phyloP scores from a whole-genome alignment of 2,113 vertebrate species.

The Calidris pygmaea region DNA sequence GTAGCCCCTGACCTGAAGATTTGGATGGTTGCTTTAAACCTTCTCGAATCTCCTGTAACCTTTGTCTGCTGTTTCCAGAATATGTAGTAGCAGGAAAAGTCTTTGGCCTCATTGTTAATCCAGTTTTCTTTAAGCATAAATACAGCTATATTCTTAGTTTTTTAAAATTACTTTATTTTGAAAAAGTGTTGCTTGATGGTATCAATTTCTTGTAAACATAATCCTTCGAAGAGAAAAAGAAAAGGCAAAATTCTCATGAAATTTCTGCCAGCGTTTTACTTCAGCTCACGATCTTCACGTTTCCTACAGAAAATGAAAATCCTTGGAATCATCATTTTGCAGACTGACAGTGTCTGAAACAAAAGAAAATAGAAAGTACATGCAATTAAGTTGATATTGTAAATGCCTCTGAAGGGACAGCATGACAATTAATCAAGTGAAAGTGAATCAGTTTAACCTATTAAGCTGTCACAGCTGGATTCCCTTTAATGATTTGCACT shows the following conservation, averaged over 20 bases:
- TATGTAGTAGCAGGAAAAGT: constrained; percentile 96
- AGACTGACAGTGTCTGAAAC: constrained; percentile 67
- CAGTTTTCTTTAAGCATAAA: constrained; percentile 80
- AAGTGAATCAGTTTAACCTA: constrained; percentile 23
- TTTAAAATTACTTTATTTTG: constrained; percentile 10
- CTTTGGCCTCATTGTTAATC: constrained; percentile 95
- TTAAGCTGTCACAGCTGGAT: constrained; percentile 12
- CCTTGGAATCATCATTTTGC: constrained; percentile 62
- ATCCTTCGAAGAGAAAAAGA: constrained; percentile 49
- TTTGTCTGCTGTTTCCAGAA: constrained; percentile 95
- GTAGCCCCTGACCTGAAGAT: constrained; percentile 84
- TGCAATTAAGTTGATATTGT: not conserved
- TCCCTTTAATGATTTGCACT: not conserved
- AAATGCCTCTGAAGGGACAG: constrained; percentile 28
- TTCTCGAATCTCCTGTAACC: constrained; percentile 96
- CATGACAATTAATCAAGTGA: constrained; percentile 11
- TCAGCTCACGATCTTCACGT: constrained; percentile 62
- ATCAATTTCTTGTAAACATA: constrained; percentile 73
- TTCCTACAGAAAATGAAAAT: constrained; percentile 57
- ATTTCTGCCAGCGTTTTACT: constrained; percentile 52
- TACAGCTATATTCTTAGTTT: constrained; percentile 59
- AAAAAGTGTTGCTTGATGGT: constrained; percentile 27
- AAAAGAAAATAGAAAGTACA: constrained; percentile 45
- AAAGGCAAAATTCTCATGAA: constrained; percentile 24
- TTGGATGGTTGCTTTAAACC: constrained; percentile 96